phyloP scores from a whole-genome alignment of 2,797 vertebrate genomes.

The Brachyrhaphis roseni region DNA sequence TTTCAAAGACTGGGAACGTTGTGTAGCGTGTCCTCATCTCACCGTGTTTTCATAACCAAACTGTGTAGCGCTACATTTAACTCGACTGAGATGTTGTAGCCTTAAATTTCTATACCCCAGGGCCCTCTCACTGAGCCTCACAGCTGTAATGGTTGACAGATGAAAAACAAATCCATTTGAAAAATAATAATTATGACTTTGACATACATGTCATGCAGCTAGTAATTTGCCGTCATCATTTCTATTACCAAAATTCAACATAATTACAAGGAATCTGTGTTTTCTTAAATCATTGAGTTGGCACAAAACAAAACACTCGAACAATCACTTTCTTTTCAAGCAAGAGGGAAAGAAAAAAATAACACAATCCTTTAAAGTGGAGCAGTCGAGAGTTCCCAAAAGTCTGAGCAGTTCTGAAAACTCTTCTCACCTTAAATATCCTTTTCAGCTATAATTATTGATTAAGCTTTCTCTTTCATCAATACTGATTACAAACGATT shows the following conservation, averaged over 20 bases:
- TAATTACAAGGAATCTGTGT: constrained; percentile 3
- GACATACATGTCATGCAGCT: background rate
- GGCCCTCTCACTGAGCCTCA: background rate
- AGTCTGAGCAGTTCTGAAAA: background rate
- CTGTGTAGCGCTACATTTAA: background rate
- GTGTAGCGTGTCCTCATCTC: background rate
- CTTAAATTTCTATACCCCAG: background rate
- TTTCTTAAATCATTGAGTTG: constrained; percentile 1
- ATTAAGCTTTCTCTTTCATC: constrained; percentile 23
- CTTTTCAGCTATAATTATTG: constrained; percentile 18
- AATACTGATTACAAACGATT: constrained; percentile 15
- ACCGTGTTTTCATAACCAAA: background rate
- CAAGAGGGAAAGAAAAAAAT: background rate
- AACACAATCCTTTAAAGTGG: background rate
- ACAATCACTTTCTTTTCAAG: background rate
- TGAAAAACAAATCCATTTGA: background rate
- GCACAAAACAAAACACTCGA: background rate
- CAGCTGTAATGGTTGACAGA: background rate
- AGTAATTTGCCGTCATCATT: background rate
- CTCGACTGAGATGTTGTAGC: background rate
- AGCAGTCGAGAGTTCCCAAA: background rate
- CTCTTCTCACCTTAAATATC: constrained; percentile 1
- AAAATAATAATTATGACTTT: background rate
- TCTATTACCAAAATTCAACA: constrained; percentile 3
- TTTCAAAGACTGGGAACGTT: background rate